Base-by-base conservation (phyloP, 2,888 invertebrate genomes). In the Diarsia brunnea region DNA sequence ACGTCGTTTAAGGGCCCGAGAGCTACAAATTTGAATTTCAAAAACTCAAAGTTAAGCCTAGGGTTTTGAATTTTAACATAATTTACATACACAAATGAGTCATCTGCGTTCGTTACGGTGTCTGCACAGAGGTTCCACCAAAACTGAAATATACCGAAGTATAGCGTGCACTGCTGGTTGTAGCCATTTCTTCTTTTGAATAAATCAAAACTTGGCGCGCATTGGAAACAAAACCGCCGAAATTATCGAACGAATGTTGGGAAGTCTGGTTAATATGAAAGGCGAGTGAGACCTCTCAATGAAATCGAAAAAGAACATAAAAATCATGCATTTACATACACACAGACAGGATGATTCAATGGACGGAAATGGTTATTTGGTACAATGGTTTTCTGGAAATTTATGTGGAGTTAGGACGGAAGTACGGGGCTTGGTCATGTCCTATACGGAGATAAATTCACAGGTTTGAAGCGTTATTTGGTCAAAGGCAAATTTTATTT, bases 301-400 rank as follows among this genome's bases (percentile, higher is more conserved):
- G 91, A 91, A 92, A 93, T 89, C 90, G 88, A 92, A 91, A 92
- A 88, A 91, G n/a, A 87, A 68, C 79, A 81, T 81, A 87, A 87
- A 90, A 90, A 86, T 84, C 75, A 77, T 78, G 77, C 77, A 92
- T 92, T 91, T 85, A 89, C 89, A 91, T 91, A 88, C 79, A 85
- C 31, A 79, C 84, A 81, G 89, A 92, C 91, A 90, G 91, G 91
- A 92, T 90, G 91, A 92, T 90, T 93, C 91, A 95, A 95, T 94
- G 94, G 92, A 89, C 95, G 95, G 96, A 96, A 93, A 93, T 90
- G 91, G 91, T 92, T 91, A 91, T 93, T 91, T 90, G 88, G 90
- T 90, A 93, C 94, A 93, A 94, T 93, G 92, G 91, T 90, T 91
- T 94, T 93, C 91, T 90, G 91, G 91, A 92, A 91, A 89, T 89